A percentile compares a stretch with the other conserved stretches of the same genome.
phyloP scores from a whole-genome alignment of 2,797 vertebrate genomes.

The Lepus townsendii region DNA sequence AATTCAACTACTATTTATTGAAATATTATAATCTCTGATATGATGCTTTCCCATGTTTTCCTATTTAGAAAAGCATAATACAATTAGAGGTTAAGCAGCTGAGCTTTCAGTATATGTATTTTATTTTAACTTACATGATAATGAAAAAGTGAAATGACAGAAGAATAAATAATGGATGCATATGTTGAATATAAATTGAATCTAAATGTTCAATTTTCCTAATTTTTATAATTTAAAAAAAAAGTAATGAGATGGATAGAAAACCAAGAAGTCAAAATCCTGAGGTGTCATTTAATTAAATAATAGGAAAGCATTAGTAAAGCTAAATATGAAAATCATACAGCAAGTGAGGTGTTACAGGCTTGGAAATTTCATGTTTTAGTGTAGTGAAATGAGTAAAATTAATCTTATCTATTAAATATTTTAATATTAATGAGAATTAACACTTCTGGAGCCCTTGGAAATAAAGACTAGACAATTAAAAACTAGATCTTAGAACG shows the following conservation, averaged over 20 bases:
- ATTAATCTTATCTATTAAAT: conserved; percentile 1
- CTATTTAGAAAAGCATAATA: conserved; percentile 9
- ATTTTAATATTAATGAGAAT: conserved; percentile 55
- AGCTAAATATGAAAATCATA: conserved; percentile 9
- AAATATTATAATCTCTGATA: conserved; percentile 22
- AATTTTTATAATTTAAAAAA: conserved; percentile 45
- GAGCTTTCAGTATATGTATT: neutral
- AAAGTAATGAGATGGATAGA: conserved; percentile 1
- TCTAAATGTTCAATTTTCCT: conserved; percentile 46
- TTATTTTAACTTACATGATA: conserved; percentile 16
- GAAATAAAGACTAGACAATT: conserved; percentile 27
- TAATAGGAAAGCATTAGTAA: neutral
- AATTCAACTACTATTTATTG: conserved; percentile 45
- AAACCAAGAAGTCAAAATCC: neutral
- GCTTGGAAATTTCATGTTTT: conserved; percentile 11
- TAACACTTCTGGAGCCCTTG: neutral
- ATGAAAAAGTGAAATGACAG: neutral
- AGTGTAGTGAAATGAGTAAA: neutral
- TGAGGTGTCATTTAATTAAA: conserved; percentile 31
- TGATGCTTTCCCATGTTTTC: conserved; percentile 8
- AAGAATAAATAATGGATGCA: conserved; percentile 12
- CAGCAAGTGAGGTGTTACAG: neutral
- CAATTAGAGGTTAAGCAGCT: conserved; percentile 54
- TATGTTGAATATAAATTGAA: conserved; percentile 28
- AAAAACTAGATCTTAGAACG: neutral